Base-by-base conservation (phyloP, 2,888 invertebrate species). In the Athripsodes cinereus region DNA sequence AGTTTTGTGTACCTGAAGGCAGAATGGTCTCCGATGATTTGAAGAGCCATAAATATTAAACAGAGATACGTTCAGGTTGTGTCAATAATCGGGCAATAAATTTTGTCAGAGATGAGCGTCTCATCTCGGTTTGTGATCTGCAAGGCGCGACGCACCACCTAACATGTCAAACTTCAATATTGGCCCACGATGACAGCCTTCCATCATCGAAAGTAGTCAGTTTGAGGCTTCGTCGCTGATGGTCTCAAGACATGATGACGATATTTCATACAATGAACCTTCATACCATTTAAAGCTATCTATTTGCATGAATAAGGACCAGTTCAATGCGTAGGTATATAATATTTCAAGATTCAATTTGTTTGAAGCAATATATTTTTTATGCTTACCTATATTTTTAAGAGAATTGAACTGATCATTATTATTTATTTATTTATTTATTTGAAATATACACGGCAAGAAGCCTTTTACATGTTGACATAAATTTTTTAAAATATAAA, bases 111-210 rank as follows among this genome's bases (percentile, higher is more conserved):
- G 58, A 22, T 49, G 51, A 40, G 47, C 40, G 52, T 51, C 62
- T 59, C 59, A 62, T 62, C 62, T 62, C 51, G 31, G 62, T 57
- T 59, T 62, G 62, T 57, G 62, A 62, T 62, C 62, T 59, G 40
- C 48, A 40, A 47, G 57, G 50, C 55, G 55, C 55, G 40, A 40
- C 49, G 26, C 56, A 51, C 52, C 40, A 21, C 50, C 16, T 50
- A n/a, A 16, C 26, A 26, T 21, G 50, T 50, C 50, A 22, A 22
- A 50, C 50, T 50, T 26, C 50, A 47, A 40, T 40, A 40, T 40
- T 40, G 40, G 40, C 16, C 40, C 40, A 26, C 40, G 40, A 16
- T 40, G 40, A 40, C 40, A 40, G 40, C 8, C 5, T 3, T 16
- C 40, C 40, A 40, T 40, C 40, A 40, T 40, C 40, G 40, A 16